A percentile compares a stretch with the other conserved stretches of the same genome.
Conservation (phyloP, 2,113 vertebrate genomes). For the Anarrhichthys ocellatus region DNA sequence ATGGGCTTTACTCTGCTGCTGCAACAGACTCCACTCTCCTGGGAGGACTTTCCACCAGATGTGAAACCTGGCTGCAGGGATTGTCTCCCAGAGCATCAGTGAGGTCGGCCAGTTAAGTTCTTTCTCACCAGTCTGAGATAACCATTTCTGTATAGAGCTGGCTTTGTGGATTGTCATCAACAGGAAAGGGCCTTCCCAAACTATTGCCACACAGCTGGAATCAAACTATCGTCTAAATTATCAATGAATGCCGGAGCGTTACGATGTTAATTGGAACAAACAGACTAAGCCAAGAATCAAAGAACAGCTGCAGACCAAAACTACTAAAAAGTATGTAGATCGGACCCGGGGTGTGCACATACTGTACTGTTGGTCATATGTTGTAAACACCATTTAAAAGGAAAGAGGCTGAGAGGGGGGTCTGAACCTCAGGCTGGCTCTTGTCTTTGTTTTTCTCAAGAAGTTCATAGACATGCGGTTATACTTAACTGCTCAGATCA, state of each 20-base stretch:
- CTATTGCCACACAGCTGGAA: not conserved
- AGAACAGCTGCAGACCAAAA: constrained; percentile 22
- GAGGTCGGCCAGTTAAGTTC: not conserved
- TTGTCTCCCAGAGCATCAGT: not conserved
- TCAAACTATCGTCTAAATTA: constrained; percentile 4
- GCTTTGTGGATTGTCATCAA: not conserved
- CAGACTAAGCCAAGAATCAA: not conserved
- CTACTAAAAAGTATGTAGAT: not conserved
- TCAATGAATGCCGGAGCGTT: not conserved
- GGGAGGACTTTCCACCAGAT: not conserved
- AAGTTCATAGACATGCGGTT: constrained; percentile 30
- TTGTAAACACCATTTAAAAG: constrained; percentile 10
- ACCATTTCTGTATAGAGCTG: accelerated
- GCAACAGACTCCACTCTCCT: not conserved
- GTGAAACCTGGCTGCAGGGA: not conserved
- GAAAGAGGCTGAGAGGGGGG: constrained; percentile 17
- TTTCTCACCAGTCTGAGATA: not conserved
- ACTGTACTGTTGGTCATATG: constrained; percentile 1
- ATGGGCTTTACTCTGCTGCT: not conserved
- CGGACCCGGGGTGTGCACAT: not conserved
- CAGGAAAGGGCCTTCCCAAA: not conserved
- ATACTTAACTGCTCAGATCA: constrained; percentile 8
- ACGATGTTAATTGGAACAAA: constrained; percentile 6
- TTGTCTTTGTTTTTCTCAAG: constrained; percentile 8
- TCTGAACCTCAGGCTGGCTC: constrained; percentile 1